Percentiles rank a stretch among this genome's conserved stretches.
These are phyloP conservation scores for Chiloscyllium punctatum DNA, from an alignment of 2,797 vertebrate species.

Conservation along the genomic window DNA sequence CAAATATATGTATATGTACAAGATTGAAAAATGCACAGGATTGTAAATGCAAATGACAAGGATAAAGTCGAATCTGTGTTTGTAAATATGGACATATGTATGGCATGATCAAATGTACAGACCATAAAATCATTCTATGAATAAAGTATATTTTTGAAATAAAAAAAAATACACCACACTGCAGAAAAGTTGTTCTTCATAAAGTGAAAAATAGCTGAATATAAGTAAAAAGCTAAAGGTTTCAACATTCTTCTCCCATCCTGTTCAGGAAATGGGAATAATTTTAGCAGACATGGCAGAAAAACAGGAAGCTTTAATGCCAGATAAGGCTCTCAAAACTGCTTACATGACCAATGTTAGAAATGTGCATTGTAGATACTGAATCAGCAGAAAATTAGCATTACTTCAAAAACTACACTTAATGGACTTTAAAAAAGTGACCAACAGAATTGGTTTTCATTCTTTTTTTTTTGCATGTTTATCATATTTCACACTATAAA, in stretches of 20 bases:
- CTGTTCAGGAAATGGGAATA: neutral
- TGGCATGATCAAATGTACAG: too few species aligned
- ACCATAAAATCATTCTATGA: too few species aligned
- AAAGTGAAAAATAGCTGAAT: slow-evolving; percentile 3
- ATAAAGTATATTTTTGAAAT: too few species aligned
- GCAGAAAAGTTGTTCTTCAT: neutral
- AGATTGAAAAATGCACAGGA: too few species aligned
- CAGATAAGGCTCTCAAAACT: neutral
- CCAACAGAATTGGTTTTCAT: neutral
- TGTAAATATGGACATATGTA: too few species aligned
- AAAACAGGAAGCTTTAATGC: neutral
- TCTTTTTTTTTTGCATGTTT: neutral
- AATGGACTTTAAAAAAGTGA: neutral
- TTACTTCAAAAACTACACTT: neutral
- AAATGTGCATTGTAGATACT: neutral
- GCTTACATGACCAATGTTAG: neutral
- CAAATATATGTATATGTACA: too few species aligned
- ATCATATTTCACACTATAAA: neutral
- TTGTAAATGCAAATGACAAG: too few species aligned
- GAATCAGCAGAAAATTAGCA: slow-evolving; percentile 23
- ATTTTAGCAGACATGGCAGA: neutral
- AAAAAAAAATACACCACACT: neutral
- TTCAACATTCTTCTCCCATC: neutral
- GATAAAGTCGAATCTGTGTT: too few species aligned
- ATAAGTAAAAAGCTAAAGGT: neutral